Base-by-base conservation (phyloP, 2,113 vertebrate genomes). In the Alouatta palliata region DNA sequence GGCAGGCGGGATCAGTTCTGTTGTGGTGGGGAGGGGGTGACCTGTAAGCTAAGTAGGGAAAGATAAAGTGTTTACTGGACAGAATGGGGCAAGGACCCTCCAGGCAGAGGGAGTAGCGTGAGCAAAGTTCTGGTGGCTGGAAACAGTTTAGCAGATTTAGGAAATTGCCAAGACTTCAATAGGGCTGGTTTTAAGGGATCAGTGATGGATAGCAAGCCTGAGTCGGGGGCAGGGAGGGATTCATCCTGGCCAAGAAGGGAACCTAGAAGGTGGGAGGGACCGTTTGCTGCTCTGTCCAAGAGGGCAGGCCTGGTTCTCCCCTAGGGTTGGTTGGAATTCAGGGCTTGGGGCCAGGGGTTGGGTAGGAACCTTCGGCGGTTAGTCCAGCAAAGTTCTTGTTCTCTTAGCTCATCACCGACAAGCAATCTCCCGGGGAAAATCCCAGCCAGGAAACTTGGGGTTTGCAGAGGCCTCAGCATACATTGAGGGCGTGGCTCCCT, bases 371-470 rank as follows among this genome's bases (percentile, higher is more conserved):
- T 88, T 92, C 19, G 0, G 88, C 6, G 0, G 21, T 64, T n/a
- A 1, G 81, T 82, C 64, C 47, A 30, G 92, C 40, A 25, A 45
- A 96, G 90, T 96, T 97, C 70, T 94, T 95, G 64, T 37, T 96
- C 6, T 96, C 84, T 97, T 95, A 97, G 94, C 94, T 98, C 97
- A 97, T 95, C 87, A 8, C 40, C 45, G 84, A 96, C 3, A 66
- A 96, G 58, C 82, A 96, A 76, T 94, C 95, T 97, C 97, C 92
- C 0, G 94, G 97, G 97, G 71, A 97, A 96, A 97, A 92, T 90
- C 81, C 52, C 94, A 61, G 97, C 97, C 97, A 97, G 97, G 97
- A 98, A 97, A 97, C 66, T 94, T 92, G 92, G 97, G 95, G 94
- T 96, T 96, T 97, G 81, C 82, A 75, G 95, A 94, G 92, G 92